Evolutionary conservation across 2,888 invertebrate genomes (phyloP).

Genomic region (Saturnia japonica): DNA sequence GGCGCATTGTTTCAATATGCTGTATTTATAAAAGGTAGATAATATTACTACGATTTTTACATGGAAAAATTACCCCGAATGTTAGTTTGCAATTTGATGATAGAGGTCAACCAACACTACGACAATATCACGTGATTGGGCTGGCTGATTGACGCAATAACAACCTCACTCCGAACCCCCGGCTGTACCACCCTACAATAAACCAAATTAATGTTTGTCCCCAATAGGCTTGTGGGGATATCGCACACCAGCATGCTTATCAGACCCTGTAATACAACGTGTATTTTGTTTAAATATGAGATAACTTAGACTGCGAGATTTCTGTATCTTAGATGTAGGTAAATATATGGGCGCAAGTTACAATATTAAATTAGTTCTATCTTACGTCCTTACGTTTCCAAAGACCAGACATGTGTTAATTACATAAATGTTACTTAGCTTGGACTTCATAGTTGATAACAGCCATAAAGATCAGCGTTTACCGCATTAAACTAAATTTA

Average conservation of each 20-base stretch:
- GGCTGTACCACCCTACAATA: constrained; percentile 56
- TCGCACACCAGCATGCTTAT: constrained; percentile 29
- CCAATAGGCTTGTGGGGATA: constrained; percentile 52
- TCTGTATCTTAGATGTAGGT: not conserved
- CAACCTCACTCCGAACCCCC: constrained; percentile 39
- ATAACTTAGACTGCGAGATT: not conserved
- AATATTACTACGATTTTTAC: not conserved
- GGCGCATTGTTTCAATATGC: not conserved
- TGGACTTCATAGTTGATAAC: not conserved
- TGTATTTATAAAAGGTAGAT: not conserved
- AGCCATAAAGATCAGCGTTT: not conserved
- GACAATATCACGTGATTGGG: constrained; percentile 47
- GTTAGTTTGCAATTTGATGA: not conserved
- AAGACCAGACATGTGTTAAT: not conserved
- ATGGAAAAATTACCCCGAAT: not conserved
- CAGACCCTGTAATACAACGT: constrained; percentile 17
- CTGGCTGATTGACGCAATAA: constrained; percentile 64
- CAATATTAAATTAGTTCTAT: not conserved
- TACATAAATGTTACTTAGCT: not conserved
- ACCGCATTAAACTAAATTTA: not conserved
- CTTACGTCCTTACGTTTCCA: not conserved
- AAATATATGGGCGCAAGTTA: not conserved
- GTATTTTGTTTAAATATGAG: constrained; percentile 12
- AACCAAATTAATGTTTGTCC: constrained; percentile 72
- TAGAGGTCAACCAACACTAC: not conserved